phyloP scores from a whole-genome alignment of 2,888 invertebrate genomes.

The Cartodere bifasciata region DNA sequence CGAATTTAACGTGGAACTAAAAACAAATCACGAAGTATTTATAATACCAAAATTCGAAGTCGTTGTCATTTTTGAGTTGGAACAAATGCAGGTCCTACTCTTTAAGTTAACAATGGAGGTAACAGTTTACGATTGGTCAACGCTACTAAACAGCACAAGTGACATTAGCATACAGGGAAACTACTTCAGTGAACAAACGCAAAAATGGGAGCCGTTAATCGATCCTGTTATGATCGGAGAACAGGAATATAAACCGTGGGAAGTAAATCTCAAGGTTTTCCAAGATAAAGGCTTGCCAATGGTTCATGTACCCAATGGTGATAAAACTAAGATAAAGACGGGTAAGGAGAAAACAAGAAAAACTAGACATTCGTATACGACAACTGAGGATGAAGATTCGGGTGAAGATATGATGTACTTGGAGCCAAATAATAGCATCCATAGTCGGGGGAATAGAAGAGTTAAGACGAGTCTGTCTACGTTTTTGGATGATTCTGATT shows the following conservation, averaged over 20 bases:
- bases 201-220: constrained; percentile 71
- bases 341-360: constrained; percentile 19
- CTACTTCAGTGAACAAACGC: constrained; percentile 32
- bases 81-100: constrained; percentile 44
- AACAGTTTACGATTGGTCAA: constrained; percentile 55
- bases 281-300: constrained; percentile 36
- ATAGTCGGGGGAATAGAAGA: constrained; percentile 27
- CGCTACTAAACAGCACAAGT: constrained; percentile 31
- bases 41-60: constrained; percentile 41
- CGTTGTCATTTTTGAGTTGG: constrained; percentile 50
- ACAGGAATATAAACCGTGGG: constrained; percentile 58
- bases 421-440: constrained; percentile 28
- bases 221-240: constrained; percentile 60
- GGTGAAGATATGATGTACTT: constrained; percentile 35
- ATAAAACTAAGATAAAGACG: constrained; percentile 21
- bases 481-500: constrained; percentile 51
- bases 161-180: constrained; percentile 37
- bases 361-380: constrained; percentile 23
- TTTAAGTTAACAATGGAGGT: constrained; percentile 44
- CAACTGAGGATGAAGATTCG: constrained; percentile 31
- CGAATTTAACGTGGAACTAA: neutral
- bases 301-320: constrained; percentile 18
- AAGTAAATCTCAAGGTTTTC: constrained; percentile 50
- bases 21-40: constrained; percentile 22
- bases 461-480: constrained; percentile 41